A percentile compares a stretch with the other conserved stretches of the same genome.
These are phyloP conservation scores for Condylura cristata DNA, from an alignment of 2,113 vertebrate genomes.

Conservation along the genomic window DNA sequence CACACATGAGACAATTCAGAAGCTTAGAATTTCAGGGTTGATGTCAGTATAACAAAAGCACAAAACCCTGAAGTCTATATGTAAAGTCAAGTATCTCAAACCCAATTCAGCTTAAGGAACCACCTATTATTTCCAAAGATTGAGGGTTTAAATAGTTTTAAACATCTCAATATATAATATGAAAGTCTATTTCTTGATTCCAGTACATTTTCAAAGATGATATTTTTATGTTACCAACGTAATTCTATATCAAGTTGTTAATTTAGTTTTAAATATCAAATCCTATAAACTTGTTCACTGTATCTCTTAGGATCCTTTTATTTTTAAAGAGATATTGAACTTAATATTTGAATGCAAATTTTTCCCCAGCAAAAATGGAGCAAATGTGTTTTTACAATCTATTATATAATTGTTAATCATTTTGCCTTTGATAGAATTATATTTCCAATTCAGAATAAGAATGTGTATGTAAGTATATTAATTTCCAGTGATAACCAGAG, in stretches of 20 bases:
- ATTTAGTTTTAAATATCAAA: slow-evolving; percentile 29
- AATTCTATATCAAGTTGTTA: slow-evolving; percentile 34
- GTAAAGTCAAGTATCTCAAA: neutral
- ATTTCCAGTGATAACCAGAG: slow-evolving; percentile 28
- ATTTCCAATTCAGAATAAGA: slow-evolving; percentile 22
- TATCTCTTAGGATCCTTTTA: neutral
- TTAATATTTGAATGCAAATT: slow-evolving; percentile 42
- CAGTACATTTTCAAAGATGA: neutral
- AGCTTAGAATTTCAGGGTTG: neutral
- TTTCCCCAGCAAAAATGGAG: neutral
- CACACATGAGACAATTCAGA: neutral
- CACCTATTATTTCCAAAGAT: neutral
- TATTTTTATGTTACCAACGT: slow-evolving; percentile 24
- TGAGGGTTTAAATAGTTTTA: neutral
- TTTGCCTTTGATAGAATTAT: slow-evolving; percentile 44
- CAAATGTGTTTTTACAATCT: neutral
- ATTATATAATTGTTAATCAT: slow-evolving; percentile 25
- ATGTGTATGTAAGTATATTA: neutral
- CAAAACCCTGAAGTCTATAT: neutral
- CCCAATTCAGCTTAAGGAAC: neutral
- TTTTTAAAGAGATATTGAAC: neutral
- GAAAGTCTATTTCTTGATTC: slow-evolving; percentile 1
- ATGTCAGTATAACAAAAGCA: neutral
- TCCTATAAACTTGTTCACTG: neutral
- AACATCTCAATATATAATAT: neutral